These are phyloP conservation scores for Excalfactoria chinensis DNA, from an alignment of 2,113 vertebrate genomes.

Conservation along the genomic window DNA sequence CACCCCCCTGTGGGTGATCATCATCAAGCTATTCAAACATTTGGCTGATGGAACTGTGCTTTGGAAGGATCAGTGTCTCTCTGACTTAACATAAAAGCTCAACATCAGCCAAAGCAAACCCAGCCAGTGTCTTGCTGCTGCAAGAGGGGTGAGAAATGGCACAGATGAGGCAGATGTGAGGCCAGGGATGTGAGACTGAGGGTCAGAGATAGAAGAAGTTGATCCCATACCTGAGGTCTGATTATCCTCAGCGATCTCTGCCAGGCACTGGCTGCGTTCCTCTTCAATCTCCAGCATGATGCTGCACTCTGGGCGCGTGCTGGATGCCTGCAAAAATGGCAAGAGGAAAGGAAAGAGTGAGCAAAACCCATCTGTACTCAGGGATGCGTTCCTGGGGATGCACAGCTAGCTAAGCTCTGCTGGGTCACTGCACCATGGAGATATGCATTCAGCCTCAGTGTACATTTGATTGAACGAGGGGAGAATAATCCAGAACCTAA, in stretches of 20 bases:
- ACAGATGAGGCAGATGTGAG: neutral
- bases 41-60: neutral
- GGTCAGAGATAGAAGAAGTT: neutral
- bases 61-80: neutral
- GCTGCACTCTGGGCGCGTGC: constrained; percentile 15
- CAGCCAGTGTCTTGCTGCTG: neutral
- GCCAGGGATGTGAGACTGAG: neutral
- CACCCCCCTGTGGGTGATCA: neutral
- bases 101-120: neutral
- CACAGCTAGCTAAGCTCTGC: neutral
- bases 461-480: neutral
- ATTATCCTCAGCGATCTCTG: constrained; percentile 1
- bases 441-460: neutral
- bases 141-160: neutral
- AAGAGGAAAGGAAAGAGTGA: neutral
- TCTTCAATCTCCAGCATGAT: constrained; percentile 61
- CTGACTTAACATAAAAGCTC: neutral
- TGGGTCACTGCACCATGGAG: neutral
- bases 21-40: neutral
- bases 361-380: neutral
- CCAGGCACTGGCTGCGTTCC: constrained; percentile 55
- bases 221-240: constrained; percentile 53
- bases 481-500: fast-evolving
- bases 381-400: neutral
- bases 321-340: constrained; percentile 35